Evolutionary conservation across 2,797 vertebrate species (phyloP).

Genomic region (Hyperoplus lanceolatus): DNA sequence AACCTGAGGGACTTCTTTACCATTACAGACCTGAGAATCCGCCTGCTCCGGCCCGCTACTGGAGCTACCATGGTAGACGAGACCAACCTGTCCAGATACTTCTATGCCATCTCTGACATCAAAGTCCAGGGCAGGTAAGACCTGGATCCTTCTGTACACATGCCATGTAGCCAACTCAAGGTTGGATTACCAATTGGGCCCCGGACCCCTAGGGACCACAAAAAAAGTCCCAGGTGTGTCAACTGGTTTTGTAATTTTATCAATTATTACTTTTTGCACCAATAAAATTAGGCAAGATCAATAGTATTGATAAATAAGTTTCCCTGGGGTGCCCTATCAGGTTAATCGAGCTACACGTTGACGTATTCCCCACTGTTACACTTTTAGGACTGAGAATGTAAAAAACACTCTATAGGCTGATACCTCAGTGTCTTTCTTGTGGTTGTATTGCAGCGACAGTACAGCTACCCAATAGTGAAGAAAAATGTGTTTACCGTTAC

Average conservation of each 20-base stretch:
- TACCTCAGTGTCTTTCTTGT: constrained; percentile 6
- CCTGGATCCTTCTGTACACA: background rate
- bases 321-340: background rate
- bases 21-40: constrained; percentile 95
- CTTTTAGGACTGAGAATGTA: background rate
- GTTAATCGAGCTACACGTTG: background rate
- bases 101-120: constrained; percentile 99
- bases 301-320: background rate
- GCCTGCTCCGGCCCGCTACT: constrained; percentile 94
- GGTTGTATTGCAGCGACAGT: constrained; percentile 25
- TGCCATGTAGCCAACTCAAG: background rate
- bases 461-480: constrained; percentile 39
- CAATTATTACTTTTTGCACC: constrained; percentile 1
- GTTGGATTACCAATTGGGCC: background rate
- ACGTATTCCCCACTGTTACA: background rate
- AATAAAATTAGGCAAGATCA: background rate
- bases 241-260: background rate
- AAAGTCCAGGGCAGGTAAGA: constrained; percentile 98
- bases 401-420: constrained; percentile 4
- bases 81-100: constrained; percentile 95
- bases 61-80: constrained; percentile 97
- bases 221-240: background rate
- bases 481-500: constrained; percentile 57
- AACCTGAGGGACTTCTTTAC: constrained; percentile 99
- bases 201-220: background rate